These are phyloP conservation scores for Helostoma temminkii DNA, from an alignment of 2,797 vertebrate genomes.

Conservation along the genomic window DNA sequence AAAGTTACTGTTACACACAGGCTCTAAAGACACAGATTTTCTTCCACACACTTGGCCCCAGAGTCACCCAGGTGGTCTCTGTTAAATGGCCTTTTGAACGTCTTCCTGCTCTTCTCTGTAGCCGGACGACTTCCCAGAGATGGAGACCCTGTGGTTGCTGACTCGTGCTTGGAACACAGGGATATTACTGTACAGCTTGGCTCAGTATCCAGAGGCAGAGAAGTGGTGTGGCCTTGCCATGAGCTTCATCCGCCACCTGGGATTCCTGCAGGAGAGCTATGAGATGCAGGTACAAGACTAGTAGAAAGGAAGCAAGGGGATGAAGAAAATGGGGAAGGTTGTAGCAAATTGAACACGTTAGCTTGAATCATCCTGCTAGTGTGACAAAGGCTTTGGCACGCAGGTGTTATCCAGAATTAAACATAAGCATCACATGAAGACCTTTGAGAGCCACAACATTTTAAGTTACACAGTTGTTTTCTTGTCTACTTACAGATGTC, in stretches of 20 bases:
- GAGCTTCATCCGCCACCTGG: conserved; percentile 88
- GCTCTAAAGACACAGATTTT: conserved; percentile 28
- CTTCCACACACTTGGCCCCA: conserved; percentile 27
- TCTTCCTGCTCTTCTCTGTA: conserved; percentile 66
- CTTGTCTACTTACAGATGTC: conserved; percentile 86
- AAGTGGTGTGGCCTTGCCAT: conserved; percentile 91
- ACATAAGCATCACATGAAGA: neutral
- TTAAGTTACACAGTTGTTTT: conserved; percentile 18
- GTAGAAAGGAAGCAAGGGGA: neutral
- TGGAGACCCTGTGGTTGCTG: conserved; percentile 93
- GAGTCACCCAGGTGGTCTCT: conserved; percentile 54
- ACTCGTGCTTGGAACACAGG: conserved; percentile 93
- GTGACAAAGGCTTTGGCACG: no score
- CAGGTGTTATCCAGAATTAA: conserved; percentile 3
- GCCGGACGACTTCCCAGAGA: conserved; percentile 88
- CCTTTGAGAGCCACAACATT: neutral
- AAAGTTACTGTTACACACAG: conserved; percentile 38
- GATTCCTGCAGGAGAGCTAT: conserved; percentile 89
- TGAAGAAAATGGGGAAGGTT: conserved; percentile 5
- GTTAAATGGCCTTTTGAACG: conserved; percentile 52
- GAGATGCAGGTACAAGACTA: conserved; percentile 85
- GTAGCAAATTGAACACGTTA: neutral
- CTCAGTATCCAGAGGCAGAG: conserved; percentile 87
- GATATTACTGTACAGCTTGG: conserved; percentile 86
- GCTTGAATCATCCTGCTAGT: conserved; percentile 19